phyloP scores from a whole-genome alignment of 2,888 invertebrate species.

The Tolmerus cingulatus region DNA sequence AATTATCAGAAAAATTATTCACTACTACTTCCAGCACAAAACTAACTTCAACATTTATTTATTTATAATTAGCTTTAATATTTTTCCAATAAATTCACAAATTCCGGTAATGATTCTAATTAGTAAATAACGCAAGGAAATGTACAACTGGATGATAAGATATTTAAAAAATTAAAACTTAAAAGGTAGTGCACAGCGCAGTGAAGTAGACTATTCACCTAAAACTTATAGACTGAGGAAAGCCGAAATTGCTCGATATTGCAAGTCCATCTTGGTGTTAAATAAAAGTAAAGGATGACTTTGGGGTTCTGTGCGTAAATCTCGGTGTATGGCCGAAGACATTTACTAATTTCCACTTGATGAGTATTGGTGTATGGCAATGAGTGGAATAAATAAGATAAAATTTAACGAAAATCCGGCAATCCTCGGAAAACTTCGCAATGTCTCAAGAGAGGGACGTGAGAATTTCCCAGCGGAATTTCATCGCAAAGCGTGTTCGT shows the following conservation, averaged over 20 bases:
- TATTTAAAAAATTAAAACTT: not conserved
- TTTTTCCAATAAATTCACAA: not conserved
- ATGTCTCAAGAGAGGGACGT: constrained; percentile 8
- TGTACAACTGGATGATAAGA: not conserved
- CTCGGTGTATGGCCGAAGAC: not conserved
- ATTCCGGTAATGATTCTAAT: not conserved
- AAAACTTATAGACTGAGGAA: constrained; percentile 17
- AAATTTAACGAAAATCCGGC: constrained; percentile 26
- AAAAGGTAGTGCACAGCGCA: not conserved
- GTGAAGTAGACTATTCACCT: constrained; percentile 21
- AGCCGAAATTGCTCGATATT: constrained; percentile 24
- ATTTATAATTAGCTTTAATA: not conserved
- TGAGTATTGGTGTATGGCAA: constrained; percentile 13
- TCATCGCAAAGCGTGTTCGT: not conserved
- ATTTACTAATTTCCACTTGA: not conserved
- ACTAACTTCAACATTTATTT: not conserved
- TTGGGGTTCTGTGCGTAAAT: constrained; percentile 12
- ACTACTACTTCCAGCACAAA: not conserved
- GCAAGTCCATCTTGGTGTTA: constrained; percentile 4
- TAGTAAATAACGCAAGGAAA: not conserved
- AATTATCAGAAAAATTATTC: not conserved
- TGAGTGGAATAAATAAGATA: constrained; percentile 30
- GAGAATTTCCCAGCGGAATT: constrained; percentile 26
- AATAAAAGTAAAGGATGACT: constrained; percentile 1
- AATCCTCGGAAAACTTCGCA: constrained; percentile 27